Evolutionary conservation across 1,140 invertebrate species (phyloP), one percentile per base, ranked within the genome.

Genomic region (Mya arenaria): DNA sequence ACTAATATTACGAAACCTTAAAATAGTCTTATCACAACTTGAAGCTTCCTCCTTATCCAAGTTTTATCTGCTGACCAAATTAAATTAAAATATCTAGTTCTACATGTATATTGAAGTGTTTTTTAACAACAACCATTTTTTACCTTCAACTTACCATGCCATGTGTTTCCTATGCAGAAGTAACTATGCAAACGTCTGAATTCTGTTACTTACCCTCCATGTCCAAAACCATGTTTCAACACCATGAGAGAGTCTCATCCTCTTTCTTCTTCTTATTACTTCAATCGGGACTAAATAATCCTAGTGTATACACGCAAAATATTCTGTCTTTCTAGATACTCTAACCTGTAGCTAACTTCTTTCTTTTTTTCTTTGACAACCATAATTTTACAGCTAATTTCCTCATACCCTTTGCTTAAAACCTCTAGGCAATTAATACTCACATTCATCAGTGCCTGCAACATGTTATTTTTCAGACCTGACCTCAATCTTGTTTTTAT

Each of bases 401-500:
- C 10, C 19, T 65, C 62, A 6, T 17, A 10, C 10, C 36, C 62
- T 8, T 13, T 30, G 8, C 30, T 30, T 15, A 6, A 6, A 30
- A 6, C 19, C 4, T 6, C 8, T 8, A 34, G 28, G 6, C 62
- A 28, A 65, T 65, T 65, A 8, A 65, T 65, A 6, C 17, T 23
- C 4, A 65, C 28, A 23, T 65, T 17, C 62, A 65, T 65, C 6
- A 65, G n/a, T 19, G 36, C 62, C 36, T 65, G 62, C 4, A 65
- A n/a, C 25, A 65, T 65, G 28, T 65, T 34, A 65, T 65, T 65
- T 36, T 65, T 65, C 34, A 65, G 30, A 65, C 10, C 30, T 15
- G 62, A 65, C 30, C 62, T 32, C n/a, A 65, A 15, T n/a, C 62
- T 65, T 32, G 62, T 65, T 65, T 65, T 65, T 15, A 65, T 65